phyloP scores from a whole-genome alignment of 2,113 vertebrate genomes.

The Rhynchopsitta pachyrhyncha region DNA sequence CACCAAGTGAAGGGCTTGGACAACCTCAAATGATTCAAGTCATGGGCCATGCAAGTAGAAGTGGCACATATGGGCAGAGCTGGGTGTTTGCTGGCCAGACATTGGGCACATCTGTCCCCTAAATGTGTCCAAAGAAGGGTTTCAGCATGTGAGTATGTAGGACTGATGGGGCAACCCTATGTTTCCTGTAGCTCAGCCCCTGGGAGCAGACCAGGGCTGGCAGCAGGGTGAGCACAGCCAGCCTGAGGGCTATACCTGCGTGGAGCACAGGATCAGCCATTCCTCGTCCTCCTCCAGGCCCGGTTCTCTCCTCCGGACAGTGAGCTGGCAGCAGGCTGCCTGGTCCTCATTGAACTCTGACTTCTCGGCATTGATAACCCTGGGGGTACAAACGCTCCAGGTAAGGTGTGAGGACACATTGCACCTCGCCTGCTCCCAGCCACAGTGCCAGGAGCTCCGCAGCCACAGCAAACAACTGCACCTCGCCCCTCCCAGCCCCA shows the following conservation, averaged over 20 bases:
- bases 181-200: background rate
- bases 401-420: background rate
- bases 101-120: rapidly evolving
- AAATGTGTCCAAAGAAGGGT: background rate
- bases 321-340: slow-evolving; percentile 75
- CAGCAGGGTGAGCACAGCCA: background rate
- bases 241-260: slow-evolving; percentile 55
- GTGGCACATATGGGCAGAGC: background rate
- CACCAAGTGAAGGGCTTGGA: background rate
- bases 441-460: background rate
- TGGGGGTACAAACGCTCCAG: background rate
- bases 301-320: slow-evolving; percentile 57
- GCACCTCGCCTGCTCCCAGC: background rate
- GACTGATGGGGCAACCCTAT: rapidly evolving
- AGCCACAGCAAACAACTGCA: background rate
- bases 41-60: background rate
- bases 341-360: slow-evolving; percentile 80
- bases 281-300: slow-evolving; percentile 70
- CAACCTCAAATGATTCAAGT: background rate
- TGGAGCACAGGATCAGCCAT: slow-evolving; percentile 73
- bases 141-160: rapidly evolving
- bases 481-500: background rate
- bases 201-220: background rate
- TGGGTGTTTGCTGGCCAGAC: background rate
- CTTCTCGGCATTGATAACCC: slow-evolving; percentile 79